Conservation (phyloP, 2,888 invertebrate species). For the Acanthosepion esculentum region DNA sequence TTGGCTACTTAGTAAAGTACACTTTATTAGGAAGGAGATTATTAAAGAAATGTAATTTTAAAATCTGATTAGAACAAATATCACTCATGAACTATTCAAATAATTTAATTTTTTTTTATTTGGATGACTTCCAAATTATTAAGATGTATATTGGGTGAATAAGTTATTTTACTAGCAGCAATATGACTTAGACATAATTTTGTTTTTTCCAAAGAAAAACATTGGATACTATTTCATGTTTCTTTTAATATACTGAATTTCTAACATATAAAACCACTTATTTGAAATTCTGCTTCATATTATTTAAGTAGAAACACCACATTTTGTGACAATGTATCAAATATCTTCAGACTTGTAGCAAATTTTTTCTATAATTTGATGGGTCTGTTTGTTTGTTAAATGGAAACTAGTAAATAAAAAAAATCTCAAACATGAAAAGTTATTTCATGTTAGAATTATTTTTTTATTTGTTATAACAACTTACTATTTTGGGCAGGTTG, state of each 20-base stretch:
- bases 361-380: neutral
- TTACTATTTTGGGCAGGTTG: too few species aligned
- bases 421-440: neutral
- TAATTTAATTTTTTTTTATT: neutral
- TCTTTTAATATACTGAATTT: neutral
- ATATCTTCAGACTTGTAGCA: too few species aligned
- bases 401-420: neutral
- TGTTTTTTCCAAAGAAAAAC: too few species aligned
- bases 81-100: neutral
- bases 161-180: neutral
- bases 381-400: neutral
- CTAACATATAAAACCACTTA: neutral
- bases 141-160: neutral
- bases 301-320: too few species aligned
- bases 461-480: too few species aligned
- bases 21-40: neutral
- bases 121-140: neutral
- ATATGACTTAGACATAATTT: too few species aligned
- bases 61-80: neutral
- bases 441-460: neutral
- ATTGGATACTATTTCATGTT: too few species aligned
- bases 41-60: neutral
- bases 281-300: neutral
- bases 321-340: too few species aligned
- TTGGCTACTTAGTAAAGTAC: too few species aligned